Evolutionary conservation across 1,140 invertebrate species (phyloP), one percentile per base, ranked within the genome.

Genomic region (Panonychus citri): DNA sequence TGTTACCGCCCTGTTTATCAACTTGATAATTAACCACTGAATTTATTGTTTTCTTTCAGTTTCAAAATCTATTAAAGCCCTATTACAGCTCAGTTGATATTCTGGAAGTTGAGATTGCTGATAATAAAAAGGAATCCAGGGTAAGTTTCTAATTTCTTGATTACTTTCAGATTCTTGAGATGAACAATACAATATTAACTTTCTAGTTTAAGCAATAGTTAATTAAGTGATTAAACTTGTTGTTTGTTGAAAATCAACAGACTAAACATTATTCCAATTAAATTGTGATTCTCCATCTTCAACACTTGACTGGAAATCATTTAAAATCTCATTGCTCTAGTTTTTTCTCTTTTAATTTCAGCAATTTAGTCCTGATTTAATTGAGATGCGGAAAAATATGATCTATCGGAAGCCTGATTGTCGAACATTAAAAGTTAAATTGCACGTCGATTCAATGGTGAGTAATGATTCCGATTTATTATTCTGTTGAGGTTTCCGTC

Each of bases 41-140:
- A n/a, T 46, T 19, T 19, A 8, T 46, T 46, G 2, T 24, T 19
- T 27, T n/a, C n/a, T 17, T 74, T 59, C 71, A 87, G 79, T 86
- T 84, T 66, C 80, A 85, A 56, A 82, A 87, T 67, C 81, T 84
- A 25, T 69, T 93, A 59, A 84, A 87, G 66, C 85, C 89, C 56
- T 81, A 85, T 64, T 95, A 93, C 68, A 81, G 86, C 63, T 91
- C 83, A 63, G 83, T 95, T 37, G 91, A 96, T 69, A 71, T 96
- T 56, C 83, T 82, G 28, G 89, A 95, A 72, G 81, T 96, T 58
- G 91, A 96, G 73, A 73, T 94, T 57, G 77, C 84, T 27, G 82
- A 89, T 66, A 77, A 78, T 61, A 80, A 82, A 56, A 73, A 74
- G 55, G 78, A 78, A 60, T 75, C 84, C 55, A 75, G 84, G 62